Evolutionary conservation across 2,888 invertebrate species (phyloP), one percentile per base, ranked within the genome.

Genomic region (Chydorus sphaericus): DNA sequence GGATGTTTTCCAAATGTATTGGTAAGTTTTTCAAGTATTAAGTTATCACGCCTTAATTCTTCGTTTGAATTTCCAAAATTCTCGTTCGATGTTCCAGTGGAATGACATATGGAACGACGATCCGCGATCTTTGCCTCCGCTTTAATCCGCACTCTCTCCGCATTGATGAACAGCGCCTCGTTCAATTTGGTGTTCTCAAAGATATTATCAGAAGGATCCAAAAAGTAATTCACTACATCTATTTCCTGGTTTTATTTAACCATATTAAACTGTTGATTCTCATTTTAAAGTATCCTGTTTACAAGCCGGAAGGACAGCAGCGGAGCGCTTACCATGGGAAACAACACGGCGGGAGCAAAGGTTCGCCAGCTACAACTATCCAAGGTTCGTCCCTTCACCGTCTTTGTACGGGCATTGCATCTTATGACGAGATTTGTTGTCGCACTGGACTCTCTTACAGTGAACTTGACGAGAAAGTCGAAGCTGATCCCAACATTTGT

Each of bases 391-490:
- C 65, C 4, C 60, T 72, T 26, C 65, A 67, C 49, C 63, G 64
- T 16, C 68, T 84, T 64, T 86, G 91, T 66, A 85, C 84, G 48
- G 93, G 93, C 0, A 73, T 77, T 1, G 81, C 83, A 60, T 86
- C 83, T 67, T 78, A 84, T 57, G 93, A 94, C 71, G 89, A 92
- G 70, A 91, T 94, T 64, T 92, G 93, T 70, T 88, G 90, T 66
- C 77, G 83, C 57, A 83, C 85, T 10, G 82, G 83, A 16, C 75
- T 87, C 44, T 82, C 82, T 56, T 75, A 82, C 6, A 79, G 79
- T 39, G 80, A 84, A 59, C 75, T 91, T 54, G 87, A 89, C 65
- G 83, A 85, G 62, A 80, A 85, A 59, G 80, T 91, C 18, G 90
- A 90, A 64, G 79, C 81, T 59, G 90, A 91, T 71, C 80, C 86